A percentile compares a stretch with the other conserved stretches of the same genome.
Evolutionary conservation across 2,797 vertebrate genomes (phyloP).

Genomic region (Sternotherus odoratus): DNA sequence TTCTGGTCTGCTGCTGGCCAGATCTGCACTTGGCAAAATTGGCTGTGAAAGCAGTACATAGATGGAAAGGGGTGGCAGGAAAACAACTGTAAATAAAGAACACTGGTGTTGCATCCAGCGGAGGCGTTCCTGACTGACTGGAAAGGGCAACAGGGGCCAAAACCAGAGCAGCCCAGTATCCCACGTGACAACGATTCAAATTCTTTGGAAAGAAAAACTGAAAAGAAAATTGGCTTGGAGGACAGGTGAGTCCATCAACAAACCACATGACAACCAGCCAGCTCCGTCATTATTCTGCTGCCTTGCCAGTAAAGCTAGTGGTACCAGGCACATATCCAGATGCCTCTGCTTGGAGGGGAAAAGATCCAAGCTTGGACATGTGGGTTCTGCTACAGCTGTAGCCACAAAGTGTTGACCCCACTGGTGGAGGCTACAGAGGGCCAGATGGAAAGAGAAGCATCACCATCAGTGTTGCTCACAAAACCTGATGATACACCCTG

Average conservation of each 20-base stretch:
- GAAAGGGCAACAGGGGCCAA: no score
- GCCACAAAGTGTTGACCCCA: conserved; percentile 59
- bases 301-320: conserved; percentile 64
- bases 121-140: no score
- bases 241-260: conserved; percentile 69
- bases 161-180: no score
- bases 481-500: background rate
- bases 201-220: conserved; percentile 27
- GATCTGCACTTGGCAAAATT: no score
- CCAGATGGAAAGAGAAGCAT: conserved; percentile 61
- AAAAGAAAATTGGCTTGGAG: conserved; percentile 47
- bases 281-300: conserved; percentile 40
- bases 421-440: conserved; percentile 40
- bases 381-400: conserved; percentile 56
- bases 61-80: no score
- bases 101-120: no score
- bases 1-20: no score
- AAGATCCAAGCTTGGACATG: conserved; percentile 56
- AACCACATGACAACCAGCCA: background rate
- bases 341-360: conserved; percentile 60
- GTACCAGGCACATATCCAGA: conserved; percentile 67
- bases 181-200: conserved; percentile 19
- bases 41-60: no score
- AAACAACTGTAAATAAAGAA: no score
- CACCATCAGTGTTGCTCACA: background rate